These are phyloP conservation scores for Ashinkailepas kermadecensis DNA, from an alignment of 2,888 invertebrate species.

Conservation along the genomic window DNA sequence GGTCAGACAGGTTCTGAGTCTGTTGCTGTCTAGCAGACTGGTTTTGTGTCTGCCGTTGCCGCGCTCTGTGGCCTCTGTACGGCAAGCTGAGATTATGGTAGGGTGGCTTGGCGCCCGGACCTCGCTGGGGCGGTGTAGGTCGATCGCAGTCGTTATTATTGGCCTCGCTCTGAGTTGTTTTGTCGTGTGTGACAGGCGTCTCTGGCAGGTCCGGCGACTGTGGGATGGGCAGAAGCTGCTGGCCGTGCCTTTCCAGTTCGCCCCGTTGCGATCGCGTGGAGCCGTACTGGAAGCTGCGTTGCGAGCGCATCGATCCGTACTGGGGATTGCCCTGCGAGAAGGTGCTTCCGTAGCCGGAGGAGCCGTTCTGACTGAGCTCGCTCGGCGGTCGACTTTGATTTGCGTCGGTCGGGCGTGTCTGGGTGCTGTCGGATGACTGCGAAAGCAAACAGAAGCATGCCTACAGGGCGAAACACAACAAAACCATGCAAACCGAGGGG, in stretches of 20 bases:
- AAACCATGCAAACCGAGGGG: background rate
- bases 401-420: background rate
- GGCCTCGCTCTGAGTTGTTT: conserved; percentile 13
- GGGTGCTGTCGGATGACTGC: background rate
- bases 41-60: background rate
- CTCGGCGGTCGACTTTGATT: conserved; percentile 40
- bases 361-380: conserved; percentile 44
- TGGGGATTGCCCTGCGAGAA: conserved; percentile 39
- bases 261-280: conserved; percentile 25
- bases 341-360: conserved; percentile 49
- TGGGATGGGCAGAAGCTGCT: conserved; percentile 16
- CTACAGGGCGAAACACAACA: background rate
- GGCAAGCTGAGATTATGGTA: conserved; percentile 20
- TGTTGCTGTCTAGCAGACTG: too few species aligned
- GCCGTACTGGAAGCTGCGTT: conserved; percentile 23
- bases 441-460: conserved; percentile 1
- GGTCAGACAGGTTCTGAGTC: too few species aligned
- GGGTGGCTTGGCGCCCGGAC: conserved; percentile 11
- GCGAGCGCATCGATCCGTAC: conserved; percentile 18
- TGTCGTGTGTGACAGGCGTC: background rate
- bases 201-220: conserved; percentile 21
- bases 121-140: conserved; percentile 4
- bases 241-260: background rate
- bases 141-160: conserved; percentile 1
- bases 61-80: background rate